Evolutionary conservation across 2,113 vertebrate species (phyloP).

Genomic region (Otolemur garnettii): DNA sequence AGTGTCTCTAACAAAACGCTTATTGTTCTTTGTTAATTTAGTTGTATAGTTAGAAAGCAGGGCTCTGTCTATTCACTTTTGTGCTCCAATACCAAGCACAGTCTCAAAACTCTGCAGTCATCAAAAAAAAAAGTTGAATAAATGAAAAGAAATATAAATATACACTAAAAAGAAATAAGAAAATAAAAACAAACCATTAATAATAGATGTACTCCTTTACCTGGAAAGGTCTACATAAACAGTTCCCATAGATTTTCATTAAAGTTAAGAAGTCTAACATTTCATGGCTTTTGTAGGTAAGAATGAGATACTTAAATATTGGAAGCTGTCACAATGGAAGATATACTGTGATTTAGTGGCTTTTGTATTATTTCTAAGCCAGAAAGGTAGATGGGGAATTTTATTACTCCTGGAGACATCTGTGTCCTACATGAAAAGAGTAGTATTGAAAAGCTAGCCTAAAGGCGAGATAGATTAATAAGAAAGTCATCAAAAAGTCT

Average conservation of each 20-base stretch:
- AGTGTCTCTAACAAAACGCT: slow-evolving; percentile 35
- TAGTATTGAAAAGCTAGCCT: slow-evolving; percentile 21
- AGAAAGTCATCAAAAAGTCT: slow-evolving; percentile 48
- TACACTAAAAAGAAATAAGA: neutral
- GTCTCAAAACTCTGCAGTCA: slow-evolving; percentile 8
- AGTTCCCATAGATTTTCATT: slow-evolving; percentile 44
- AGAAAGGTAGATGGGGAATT: slow-evolving; percentile 18
- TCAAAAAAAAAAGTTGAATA: neutral
- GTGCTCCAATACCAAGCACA: neutral
- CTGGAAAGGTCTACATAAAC: neutral
- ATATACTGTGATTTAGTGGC: slow-evolving; percentile 24
- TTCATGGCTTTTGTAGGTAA: slow-evolving; percentile 47
- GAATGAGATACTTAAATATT: slow-evolving; percentile 20
- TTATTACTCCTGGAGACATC: slow-evolving; percentile 46
- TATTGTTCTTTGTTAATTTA: slow-evolving; percentile 71
- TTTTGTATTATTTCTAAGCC: slow-evolving; percentile 40
- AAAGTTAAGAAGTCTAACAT: slow-evolving; percentile 31
- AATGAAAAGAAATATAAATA: neutral
- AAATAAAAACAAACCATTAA: slow-evolving; percentile 30
- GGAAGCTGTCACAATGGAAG: slow-evolving; percentile 20
- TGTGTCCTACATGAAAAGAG: slow-evolving; percentile 10
- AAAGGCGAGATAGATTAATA: slow-evolving; percentile 35
- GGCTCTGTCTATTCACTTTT: slow-evolving; percentile 68
- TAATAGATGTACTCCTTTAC: slow-evolving; percentile 29
- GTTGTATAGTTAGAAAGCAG: slow-evolving; percentile 63